Base-by-base conservation (phyloP, 2,888 invertebrate genomes). In the Dione juno region DNA sequence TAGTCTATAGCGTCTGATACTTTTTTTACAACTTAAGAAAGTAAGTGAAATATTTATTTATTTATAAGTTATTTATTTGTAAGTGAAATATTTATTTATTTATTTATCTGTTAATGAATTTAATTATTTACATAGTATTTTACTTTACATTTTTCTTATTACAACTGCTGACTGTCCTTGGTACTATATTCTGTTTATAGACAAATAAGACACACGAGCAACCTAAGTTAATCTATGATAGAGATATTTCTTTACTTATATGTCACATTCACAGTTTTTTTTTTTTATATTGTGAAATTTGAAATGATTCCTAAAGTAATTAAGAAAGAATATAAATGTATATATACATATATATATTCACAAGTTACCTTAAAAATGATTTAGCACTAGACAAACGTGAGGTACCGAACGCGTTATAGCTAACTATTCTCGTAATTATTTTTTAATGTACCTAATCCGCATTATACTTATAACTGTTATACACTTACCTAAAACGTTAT, bases 401-500 rank as follows among this genome's bases (percentile, higher is more conserved):
- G 16, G 5, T 3, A 21, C 7, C 3, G 3, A 9, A 52, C 14
- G 64, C 14, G 21, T 48, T 19, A 64, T 14, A n/a, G n/a, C n/a
- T n/a, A n/a, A n/a, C n/a, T n/a, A n/a, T n/a, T n/a, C n/a, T n/a
- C n/a, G n/a, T n/a, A n/a, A n/a, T n/a, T n/a, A n/a, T n/a, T n/a
- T n/a, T n/a, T n/a, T n/a, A n/a, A n/a, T n/a, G n/a, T n/a, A n/a
- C n/a, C 67, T 52, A 58, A 78, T 79, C 79, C 81, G 80, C 80
- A 85, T 86, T 80, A 76, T 80, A 79, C 85, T 87, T 86, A 87
- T 84, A 82, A 83, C 70, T 80, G 80, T 78, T 78, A 79, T 82
- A 81, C 77, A 90, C 92, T 92, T 84, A 93, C 93, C 93, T 92
- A 92, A 92, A 92, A 88, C 81, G 87, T 92, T 93, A 92, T 90